Evolutionary conservation across 1,140 invertebrate genomes (phyloP), one percentile per base, ranked within the genome.

Genomic region (Drosophila ironensis): DNA sequence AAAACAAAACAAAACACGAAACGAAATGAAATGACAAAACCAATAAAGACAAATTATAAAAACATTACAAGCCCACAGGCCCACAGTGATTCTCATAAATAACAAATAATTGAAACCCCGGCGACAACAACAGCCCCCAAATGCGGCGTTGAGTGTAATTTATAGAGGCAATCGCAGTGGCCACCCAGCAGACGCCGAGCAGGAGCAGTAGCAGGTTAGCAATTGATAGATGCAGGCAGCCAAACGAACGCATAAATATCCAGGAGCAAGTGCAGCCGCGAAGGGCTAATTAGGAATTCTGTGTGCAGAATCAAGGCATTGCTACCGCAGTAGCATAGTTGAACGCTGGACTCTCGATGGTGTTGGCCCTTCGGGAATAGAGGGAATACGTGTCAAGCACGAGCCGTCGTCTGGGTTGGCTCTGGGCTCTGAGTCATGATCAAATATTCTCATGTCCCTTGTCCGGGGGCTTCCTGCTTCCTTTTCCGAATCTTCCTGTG

Each of bases 1-100:
- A 45, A 56, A 59, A 69, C n/a, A 56, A 51, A 48, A n/a, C n/a
- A 56, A 9, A 51, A 46, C 14, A 47, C 8, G 16, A 24, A 37
- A 22, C 20, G 5, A 22, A 2, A n/a, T 33, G 11, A 37, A 57
- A 68, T 69, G 42, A 57, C 30, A 33, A 61, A 78, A 70, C 53
- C 53, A 82, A 73, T 84, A 84, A 84, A 84, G 73, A 84, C 73
- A 78, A 84, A 84, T 73, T 70, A 54, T 68, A 81, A 74, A 64
- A 44, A 54, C 38, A 71, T 40, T 35, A 67, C 56, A 59, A 33
- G n/a, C 20, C 20, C 20, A 22, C 22, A 8, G 42, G 28, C 22
- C 28, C 12, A 2, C 19, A 54, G 22, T 52, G 52, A 57, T 59
- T 63, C 59, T 50, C 73, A 84, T 84, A 84, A 84, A 84, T 84